Conservation (phyloP, 2,888 invertebrate genomes). For the Leptopilina drosophilae region DNA sequence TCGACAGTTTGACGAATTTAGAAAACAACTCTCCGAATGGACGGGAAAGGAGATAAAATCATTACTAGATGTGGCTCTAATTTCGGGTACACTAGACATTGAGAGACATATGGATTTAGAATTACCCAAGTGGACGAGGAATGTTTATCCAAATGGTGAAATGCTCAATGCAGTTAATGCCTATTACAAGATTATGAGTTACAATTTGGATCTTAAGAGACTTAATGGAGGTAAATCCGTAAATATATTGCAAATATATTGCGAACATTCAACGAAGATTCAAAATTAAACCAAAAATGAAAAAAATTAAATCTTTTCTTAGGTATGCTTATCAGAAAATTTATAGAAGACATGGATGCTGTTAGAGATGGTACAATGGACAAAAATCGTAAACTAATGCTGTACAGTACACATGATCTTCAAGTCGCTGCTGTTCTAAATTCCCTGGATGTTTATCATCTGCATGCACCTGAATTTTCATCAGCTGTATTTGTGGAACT, state of each 20-base stretch:
- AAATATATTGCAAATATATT: too few species aligned
- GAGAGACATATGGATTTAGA: constrained; percentile 79
- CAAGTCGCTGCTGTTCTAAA: constrained; percentile 68
- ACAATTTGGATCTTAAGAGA: constrained; percentile 77
- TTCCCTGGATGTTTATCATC: constrained; percentile 64
- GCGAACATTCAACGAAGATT: too few species aligned
- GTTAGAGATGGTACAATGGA: constrained; percentile 64
- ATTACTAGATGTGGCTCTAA: background rate
- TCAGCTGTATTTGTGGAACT: constrained; percentile 70
- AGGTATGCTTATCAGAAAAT: constrained; percentile 52
- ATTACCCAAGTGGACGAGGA: constrained; percentile 80
- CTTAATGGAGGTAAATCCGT: constrained; percentile 78
- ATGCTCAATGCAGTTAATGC: constrained; percentile 78
- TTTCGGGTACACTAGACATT: background rate
- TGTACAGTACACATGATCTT: constrained; percentile 70
- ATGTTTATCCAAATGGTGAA: constrained; percentile 78
- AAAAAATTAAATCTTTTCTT: background rate
- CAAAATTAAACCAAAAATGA: too few species aligned
- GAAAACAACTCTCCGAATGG: background rate
- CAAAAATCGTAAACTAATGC: constrained; percentile 70
- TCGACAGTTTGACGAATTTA: background rate
- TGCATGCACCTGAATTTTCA: constrained; percentile 66
- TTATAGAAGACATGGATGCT: constrained; percentile 55
- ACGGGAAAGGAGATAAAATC: constrained; percentile 11
- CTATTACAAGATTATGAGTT: constrained; percentile 80